A percentile compares a stretch with the other conserved stretches of the same genome.
phyloP scores from a whole-genome alignment of 2,113 vertebrate genomes.

The Nesogale talazaci region DNA sequence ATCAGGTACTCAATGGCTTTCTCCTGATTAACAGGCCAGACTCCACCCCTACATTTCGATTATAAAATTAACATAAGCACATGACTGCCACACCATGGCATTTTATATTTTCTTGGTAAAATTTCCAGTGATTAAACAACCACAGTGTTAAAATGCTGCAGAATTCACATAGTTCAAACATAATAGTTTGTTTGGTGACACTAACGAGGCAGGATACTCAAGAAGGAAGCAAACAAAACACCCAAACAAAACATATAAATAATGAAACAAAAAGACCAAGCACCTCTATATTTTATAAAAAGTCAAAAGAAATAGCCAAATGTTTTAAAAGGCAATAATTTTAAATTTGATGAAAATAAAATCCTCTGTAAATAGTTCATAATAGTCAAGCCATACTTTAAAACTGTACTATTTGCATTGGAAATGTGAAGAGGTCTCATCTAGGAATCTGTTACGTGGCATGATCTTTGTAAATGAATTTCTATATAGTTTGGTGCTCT shows the following conservation, averaged over 20 bases:
- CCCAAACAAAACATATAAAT: too few relatives aligned
- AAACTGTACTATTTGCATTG: neutral
- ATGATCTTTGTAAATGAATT: too few relatives aligned
- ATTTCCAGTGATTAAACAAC: neutral
- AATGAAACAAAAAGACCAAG: too few relatives aligned
- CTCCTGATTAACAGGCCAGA: too few relatives aligned
- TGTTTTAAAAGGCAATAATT: neutral
- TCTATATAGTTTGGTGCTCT: too few relatives aligned
- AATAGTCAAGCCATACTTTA: neutral
- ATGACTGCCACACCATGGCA: too few relatives aligned
- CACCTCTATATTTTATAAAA: neutral
- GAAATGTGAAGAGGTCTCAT: too few relatives aligned
- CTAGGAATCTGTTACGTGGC: too few relatives aligned
- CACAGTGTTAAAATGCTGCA: neutral
- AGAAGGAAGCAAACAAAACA: neutral
- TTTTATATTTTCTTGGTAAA: neutral
- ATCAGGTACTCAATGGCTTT: too few relatives aligned
- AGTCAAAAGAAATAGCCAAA: neutral
- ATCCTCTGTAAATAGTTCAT: neutral
- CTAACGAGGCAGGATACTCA: neutral
- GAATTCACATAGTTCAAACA: neutral
- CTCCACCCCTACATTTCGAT: too few relatives aligned
- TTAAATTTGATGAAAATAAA: neutral
- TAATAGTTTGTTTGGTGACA: neutral
- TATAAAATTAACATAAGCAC: too few relatives aligned